Evolutionary conservation across 1,140 invertebrate species (phyloP).

Genomic region (Venustaconcha ellipsiformis): DNA sequence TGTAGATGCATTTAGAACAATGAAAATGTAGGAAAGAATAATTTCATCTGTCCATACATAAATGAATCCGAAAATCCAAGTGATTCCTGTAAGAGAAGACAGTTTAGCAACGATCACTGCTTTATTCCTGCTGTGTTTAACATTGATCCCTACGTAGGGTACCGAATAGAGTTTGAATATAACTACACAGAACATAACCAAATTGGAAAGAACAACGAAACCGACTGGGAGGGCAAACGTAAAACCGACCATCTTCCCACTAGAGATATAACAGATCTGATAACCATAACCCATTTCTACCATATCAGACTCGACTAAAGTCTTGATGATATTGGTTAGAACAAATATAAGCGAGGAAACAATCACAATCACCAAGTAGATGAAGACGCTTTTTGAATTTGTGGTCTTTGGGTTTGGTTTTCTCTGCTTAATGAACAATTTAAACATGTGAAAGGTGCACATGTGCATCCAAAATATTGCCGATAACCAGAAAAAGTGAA

Average conservation of each 20-base stretch:
- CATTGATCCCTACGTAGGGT: background rate
- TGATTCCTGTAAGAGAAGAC: slow-evolving; percentile 21
- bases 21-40: slow-evolving; percentile 9
- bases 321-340: background rate
- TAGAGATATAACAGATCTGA: slow-evolving; percentile 8
- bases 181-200: slow-evolving; percentile 13
- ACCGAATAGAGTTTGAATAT: background rate
- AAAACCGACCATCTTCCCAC: background rate
- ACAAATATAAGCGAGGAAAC: background rate
- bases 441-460: slow-evolving; percentile 16
- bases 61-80: slow-evolving; percentile 26
- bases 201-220: slow-evolving; percentile 10
- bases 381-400: background rate
- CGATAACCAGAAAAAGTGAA: slow-evolving; percentile 9
- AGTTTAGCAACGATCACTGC: slow-evolving; percentile 7
- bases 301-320: background rate
- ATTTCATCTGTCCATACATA: slow-evolving; percentile 4
- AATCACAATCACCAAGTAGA: background rate
- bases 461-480: slow-evolving; percentile 17
- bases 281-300: slow-evolving; percentile 16
- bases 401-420: background rate
- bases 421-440: background rate
- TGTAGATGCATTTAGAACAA: slow-evolving; percentile 15
- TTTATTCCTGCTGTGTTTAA: slow-evolving; percentile 9
- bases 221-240: slow-evolving; percentile 12